Conservation (phyloP, 2,888 invertebrate genomes). For the Dasypolia templi region DNA sequence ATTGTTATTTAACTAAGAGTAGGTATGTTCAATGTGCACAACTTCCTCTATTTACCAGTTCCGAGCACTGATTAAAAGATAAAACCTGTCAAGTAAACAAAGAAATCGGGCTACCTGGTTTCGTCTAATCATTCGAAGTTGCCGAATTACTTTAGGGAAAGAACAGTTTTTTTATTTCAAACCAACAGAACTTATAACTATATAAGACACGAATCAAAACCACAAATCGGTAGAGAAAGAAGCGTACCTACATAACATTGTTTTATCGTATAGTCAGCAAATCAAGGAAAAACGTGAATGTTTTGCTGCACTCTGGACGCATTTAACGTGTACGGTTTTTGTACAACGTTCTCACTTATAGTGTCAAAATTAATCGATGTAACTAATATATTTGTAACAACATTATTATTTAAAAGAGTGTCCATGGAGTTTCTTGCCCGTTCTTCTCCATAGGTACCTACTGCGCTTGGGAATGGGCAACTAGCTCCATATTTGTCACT, state of each 20-base stretch:
- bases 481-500: no score
- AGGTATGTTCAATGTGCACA: conserved; percentile 23
- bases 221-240: conserved; percentile 37
- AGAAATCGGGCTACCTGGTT: neutral
- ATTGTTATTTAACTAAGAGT: conserved; percentile 33
- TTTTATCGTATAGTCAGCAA: conserved; percentile 34
- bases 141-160: conserved; percentile 1
- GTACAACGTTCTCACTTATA: no score
- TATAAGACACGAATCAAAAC: conserved; percentile 7
- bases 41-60: neutral
- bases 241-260: conserved; percentile 4
- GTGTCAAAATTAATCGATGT: no score
- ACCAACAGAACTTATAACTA: neutral
- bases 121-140: neutral
- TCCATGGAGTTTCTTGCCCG: no score
- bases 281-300: conserved; percentile 51
- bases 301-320: no score
- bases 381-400: no score
- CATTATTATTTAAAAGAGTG: no score
- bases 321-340: no score
- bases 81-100: neutral
- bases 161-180: conserved; percentile 5
- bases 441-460: no score
- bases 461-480: no score
- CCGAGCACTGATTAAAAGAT: neutral